Base-by-base conservation (phyloP, 2,797 vertebrate genomes). In the Oryzias dopingdopingensis region DNA sequence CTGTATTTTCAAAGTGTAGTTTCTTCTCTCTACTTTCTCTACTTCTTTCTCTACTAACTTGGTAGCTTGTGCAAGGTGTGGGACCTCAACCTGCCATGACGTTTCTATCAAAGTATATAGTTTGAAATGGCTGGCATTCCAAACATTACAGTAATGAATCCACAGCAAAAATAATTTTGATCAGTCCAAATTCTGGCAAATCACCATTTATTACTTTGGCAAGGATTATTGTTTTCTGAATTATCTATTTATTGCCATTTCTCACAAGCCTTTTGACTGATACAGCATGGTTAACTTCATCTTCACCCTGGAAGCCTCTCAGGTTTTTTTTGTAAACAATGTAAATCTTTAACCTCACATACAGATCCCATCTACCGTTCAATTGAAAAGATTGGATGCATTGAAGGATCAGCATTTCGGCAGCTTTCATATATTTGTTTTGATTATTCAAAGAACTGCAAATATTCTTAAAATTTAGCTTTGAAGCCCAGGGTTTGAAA, bases 181-280 rank as follows among this genome's bases (percentile, higher is more conserved):
- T 50, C 24, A 66, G 63, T 60, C 56, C 50, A 77, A 70, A 81
- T 72, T 67, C 69, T 50, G 52, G 50, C 58, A 80, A 47, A 46
- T 76, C 46, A 60, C 32, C 52, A 69, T 67, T 49, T 0, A 48
- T 2, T 61, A 69, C 63, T 58, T 63, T 70, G 54, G 56, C 32
- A 70, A 59, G 5, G 23, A 77, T 62, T 41, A 72, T 49, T 12
- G 62, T 74, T 45, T 70, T 77, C 32, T 67, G 16, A 17, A 41
- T 58, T 59, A 59, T 63, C 46, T 65, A 56, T 50, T 72, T 73
- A 67, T 49, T 71, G n/a, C 62, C 59, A 72, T 76, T 69, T 66
- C 76, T 55, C 40, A 60, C 5, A 61, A 71, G 45, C 54, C 48
- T 75, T 8, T 67, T 79, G 49, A 74, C 59, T 56, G 73, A 67